Conservation (phyloP, 2,797 vertebrate genomes). For the Thamnophis elegans region DNA sequence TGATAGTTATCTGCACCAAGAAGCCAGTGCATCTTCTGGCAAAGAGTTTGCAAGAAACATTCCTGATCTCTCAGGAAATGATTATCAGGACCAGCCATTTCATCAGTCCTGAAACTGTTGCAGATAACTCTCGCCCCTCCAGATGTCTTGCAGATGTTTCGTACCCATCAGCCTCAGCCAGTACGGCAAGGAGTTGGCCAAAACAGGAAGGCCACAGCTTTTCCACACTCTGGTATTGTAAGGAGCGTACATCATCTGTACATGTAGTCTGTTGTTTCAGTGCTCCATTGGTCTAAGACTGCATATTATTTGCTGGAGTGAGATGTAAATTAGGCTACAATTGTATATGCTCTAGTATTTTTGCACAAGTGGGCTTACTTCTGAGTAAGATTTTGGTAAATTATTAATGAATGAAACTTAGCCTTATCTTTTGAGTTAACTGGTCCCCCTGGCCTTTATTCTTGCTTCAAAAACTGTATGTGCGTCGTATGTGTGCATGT, state of each 20-base stretch:
- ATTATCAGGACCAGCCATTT: not conserved
- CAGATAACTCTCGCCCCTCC: not conserved
- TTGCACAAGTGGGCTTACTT: not conserved
- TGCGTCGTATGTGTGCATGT: slow-evolving; percentile 39
- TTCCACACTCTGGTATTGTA: not conserved
- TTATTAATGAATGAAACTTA: fast-evolving
- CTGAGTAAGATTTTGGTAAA: not conserved
- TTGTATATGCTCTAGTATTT: not conserved
- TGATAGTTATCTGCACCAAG: not conserved
- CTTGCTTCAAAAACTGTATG: slow-evolving; percentile 45
- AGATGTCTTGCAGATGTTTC: not conserved
- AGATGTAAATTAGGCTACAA: not conserved
- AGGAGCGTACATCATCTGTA: not conserved
- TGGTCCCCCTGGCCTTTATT: slow-evolving; percentile 41
- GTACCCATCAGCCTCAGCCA: not conserved
- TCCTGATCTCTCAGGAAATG: not conserved
- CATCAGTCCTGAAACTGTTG: not conserved
- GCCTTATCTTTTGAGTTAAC: not conserved
- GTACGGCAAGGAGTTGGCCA: not conserved
- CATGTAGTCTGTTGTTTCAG: not conserved
- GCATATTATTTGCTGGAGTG: not conserved
- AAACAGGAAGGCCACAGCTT: not conserved
- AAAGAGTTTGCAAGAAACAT: not conserved
- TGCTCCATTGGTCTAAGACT: not conserved
- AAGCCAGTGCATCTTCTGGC: not conserved